Evolutionary conservation across 1,140 invertebrate species (phyloP), one percentile per base, ranked within the genome.

Genomic region (Lordiphosa clarofinis): DNA sequence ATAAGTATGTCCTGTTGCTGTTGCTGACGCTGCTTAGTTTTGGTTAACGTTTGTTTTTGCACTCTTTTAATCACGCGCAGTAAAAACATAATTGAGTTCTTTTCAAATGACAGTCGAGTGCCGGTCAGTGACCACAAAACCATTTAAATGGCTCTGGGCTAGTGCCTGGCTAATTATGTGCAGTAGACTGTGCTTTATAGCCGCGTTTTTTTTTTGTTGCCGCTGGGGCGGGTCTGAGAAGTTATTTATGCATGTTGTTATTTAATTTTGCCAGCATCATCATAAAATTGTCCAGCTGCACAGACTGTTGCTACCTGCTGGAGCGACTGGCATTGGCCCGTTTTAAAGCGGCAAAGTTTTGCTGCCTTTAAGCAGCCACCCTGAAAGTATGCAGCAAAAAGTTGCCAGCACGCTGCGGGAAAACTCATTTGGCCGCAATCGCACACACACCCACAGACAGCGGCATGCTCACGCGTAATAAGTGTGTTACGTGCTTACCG

Each of bases 31-130:
- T 19, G 2, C 19, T 19, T 19, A 19, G 2, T 19, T 19, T 3
- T 1, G 19, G 19, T 19, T 19, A 19, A 4, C 6, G 15, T 39
- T 9, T 28, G 35, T 35, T 31, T 28, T 28, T 19, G 3, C 37
- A 38, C 11, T 44, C 24, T 44, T 39, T 59, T 62, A 42, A 58
- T 56, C 49, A 68, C 39, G 68, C 31, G 53, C 67, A 70, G 76
- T 84, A 76, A 81, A 82, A 28, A 73, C 64, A 82, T 81, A 81
- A 81, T 82, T 82, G 76, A 76, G 76, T 82, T 72, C 76, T 72
- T 72, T 81, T 82, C 76, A 81, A 70, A 57, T 58, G 56, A 66
- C 55, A 76, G 56, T 56, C 54, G 56, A 59, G 42, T 24, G 28
- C 50, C 73, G 70, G 56, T 62, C 63, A 58, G 24, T 73, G 71